Conservation (phyloP, 2,113 vertebrate genomes). For the Nicator chloris region DNA sequence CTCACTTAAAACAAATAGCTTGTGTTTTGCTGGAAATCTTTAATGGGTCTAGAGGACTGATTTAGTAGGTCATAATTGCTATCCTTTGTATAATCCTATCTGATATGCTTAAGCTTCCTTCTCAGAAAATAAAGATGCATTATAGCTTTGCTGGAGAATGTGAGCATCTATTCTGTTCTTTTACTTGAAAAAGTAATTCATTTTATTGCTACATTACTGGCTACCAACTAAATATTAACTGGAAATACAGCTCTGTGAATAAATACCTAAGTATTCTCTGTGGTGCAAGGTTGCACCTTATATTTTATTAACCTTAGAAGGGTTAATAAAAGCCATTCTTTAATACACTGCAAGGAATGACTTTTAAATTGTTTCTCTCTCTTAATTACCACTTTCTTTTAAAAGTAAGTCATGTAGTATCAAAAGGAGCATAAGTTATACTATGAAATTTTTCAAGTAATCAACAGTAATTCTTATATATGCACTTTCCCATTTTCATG, state of each 20-base stretch:
- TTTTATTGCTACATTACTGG: not conserved
- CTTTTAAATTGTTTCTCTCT: not conserved
- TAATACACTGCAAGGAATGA: not conserved
- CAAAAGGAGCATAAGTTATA: not conserved
- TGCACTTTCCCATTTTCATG: not conserved
- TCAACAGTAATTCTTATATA: not conserved
- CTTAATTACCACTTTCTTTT: not conserved
- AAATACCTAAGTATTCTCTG: not conserved
- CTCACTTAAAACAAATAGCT: not conserved
- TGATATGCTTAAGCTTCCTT: not conserved
- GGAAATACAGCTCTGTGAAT: not conserved
- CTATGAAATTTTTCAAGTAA: not conserved
- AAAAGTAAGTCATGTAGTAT: not conserved
- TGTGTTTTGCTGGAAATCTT: not conserved
- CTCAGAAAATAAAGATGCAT: not conserved
- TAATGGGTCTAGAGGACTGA: not conserved
- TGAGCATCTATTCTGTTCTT: not conserved
- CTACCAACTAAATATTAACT: slow-evolving; percentile 12
- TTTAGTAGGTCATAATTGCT: not conserved
- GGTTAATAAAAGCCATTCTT: not conserved
- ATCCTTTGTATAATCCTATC: not conserved
- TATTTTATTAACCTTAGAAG: no score
- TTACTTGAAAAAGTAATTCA: not conserved
- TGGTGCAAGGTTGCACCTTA: no score
- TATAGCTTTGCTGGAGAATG: not conserved